Base-by-base conservation (phyloP, 2,113 vertebrate genomes). In the Helogale parvula region DNA sequence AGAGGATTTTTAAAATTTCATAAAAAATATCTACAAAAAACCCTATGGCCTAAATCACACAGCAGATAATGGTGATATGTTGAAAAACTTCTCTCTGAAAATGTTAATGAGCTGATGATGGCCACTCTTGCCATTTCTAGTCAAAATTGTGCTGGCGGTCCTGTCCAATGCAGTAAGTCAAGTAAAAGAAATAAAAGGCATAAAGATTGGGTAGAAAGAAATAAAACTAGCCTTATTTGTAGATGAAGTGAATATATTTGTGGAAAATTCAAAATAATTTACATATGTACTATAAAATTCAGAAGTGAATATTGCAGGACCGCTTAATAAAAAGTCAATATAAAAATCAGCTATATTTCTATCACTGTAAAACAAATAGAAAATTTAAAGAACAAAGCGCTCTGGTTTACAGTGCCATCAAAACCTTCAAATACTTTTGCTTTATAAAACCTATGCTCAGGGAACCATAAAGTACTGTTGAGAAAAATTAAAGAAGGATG, bases 151-250 rank as follows among this genome's bases (percentile, higher is more conserved):
- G 47, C 0, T 87, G 5, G 52, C 90, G 27, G 8, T 72, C 85
- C 14, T 88, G 33, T n/a, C 27, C 25, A 88, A 52, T 27, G 82
- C 71, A 83, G 13, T 81, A 87, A 41, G 31, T 57, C 33, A 92
- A 81, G 21, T 90, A 35, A 83, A 97, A 87, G 27, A 94, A 74
- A 68, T 86, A 57, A 82, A 83, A 97, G 7, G 3, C 12, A 74
- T 79, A 45, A 79, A 72, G 5, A 71, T 57, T 89, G 10, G 16
- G 23, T n/a, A 68, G 38, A 38, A 96, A 93, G 21, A 83, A 88
- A 74, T 17, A n/a, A 91, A 88, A 65, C 41, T 68, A 29, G 54
- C 10, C 76, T 29, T 90, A 52, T 82, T 76, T 66, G 31, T 90
- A 93, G 63, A 33, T 47, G 19, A 95, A 3, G 38, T 50, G 35